A percentile compares a stretch with the other conserved stretches of the same genome.
phyloP scores from a whole-genome alignment of 2,113 vertebrate genomes.

The Mustela nigripes region DNA sequence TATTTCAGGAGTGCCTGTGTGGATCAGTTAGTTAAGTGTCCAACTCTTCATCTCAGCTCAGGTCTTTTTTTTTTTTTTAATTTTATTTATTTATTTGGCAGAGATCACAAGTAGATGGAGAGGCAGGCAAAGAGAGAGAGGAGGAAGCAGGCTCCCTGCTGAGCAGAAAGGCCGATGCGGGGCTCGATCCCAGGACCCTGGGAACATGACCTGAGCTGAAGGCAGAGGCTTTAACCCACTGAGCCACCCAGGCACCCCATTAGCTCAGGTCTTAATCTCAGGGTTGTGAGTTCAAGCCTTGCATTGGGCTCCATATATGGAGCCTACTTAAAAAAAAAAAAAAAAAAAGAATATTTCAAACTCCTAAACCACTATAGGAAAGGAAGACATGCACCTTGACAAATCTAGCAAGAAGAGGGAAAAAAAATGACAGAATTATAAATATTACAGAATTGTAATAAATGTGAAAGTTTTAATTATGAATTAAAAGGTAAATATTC shows the following conservation, averaged over 20 bases:
- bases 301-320: not conserved
- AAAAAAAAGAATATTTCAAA: constrained; percentile 5
- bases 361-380: constrained; percentile 18
- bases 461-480: not conserved
- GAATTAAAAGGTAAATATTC: constrained; percentile 34
- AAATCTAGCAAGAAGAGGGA: constrained; percentile 17
- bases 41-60: not conserved
- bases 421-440: constrained; percentile 5
- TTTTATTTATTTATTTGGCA: no score
- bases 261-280: not conserved
- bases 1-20: not conserved
- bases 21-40: not conserved
- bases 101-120: no score
- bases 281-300: not conserved
- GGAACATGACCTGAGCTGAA: no score
- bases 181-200: no score
- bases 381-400: not conserved
- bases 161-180: no score
- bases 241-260: no score
- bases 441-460: not conserved
- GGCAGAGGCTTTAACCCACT: no score
- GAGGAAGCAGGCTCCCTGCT: no score
- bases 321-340: not conserved
- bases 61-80: no score
- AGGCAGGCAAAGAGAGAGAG: no score